Evolutionary conservation across 2,888 invertebrate genomes (phyloP).

Genomic region (Temnothorax ravouxi): DNA sequence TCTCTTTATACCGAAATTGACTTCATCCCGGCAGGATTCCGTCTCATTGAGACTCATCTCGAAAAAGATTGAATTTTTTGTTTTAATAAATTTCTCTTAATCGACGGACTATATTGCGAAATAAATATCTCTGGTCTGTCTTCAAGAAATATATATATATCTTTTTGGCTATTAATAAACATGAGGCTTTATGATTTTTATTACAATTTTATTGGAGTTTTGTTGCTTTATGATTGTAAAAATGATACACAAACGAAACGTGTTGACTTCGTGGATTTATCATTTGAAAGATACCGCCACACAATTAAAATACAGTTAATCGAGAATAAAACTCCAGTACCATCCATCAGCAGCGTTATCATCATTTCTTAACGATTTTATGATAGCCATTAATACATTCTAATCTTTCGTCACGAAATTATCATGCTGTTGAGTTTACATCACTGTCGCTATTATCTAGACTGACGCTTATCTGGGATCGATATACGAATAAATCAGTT

Average conservation of each 20-base stretch:
- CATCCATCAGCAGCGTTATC: constrained; percentile 2
- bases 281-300: background rate
- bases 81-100: background rate
- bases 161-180: background rate
- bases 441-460: background rate
- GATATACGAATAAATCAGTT: background rate
- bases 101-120: background rate
- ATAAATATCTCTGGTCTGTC: background rate
- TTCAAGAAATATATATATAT: constrained; percentile 5
- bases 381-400: background rate
- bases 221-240: background rate
- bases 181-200: background rate
- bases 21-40: background rate
- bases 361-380: constrained; percentile 15
- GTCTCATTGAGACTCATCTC: background rate
- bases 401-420: constrained; percentile 22
- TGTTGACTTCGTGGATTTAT: background rate
- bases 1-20: background rate
- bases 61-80: background rate
- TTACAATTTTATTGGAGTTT: constrained; percentile 23
- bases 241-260: background rate
- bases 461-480: constrained; percentile 4
- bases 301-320: constrained; percentile 22
- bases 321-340: constrained; percentile 15
- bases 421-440: constrained; percentile 1